These are phyloP conservation scores for Cerceris rybyensis DNA, from an alignment of 2,888 invertebrate genomes.

Conservation along the genomic window DNA sequence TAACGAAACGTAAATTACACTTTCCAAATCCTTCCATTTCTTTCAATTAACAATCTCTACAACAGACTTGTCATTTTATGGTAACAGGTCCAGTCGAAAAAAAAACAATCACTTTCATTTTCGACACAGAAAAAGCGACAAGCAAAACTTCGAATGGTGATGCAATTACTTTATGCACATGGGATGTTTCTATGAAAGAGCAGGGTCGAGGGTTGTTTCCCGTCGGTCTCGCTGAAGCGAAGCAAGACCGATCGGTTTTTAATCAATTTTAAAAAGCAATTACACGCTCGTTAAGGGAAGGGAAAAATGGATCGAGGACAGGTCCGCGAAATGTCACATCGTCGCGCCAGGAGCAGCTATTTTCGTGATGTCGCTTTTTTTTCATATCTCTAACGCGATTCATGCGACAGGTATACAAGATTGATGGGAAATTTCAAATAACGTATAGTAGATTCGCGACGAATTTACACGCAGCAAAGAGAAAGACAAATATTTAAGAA, in stretches of 20 bases:
- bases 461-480: background rate
- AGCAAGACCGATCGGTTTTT: conserved; percentile 70
- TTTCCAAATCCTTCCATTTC: no score
- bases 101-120: background rate
- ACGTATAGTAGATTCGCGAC: background rate
- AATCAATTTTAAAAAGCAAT: conserved; percentile 76
- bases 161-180: conserved; percentile 3
- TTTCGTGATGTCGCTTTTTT: conserved; percentile 10
- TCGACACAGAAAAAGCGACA: background rate
- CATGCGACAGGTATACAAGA: conserved; percentile 24
- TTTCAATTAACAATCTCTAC: no score
- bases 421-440: conserved; percentile 19
- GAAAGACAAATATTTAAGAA: background rate
- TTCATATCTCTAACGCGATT: background rate
- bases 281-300: conserved; percentile 70
- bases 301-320: conserved; percentile 55
- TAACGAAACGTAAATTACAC: no score
- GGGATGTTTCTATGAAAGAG: conserved; percentile 31
- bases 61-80: background rate
- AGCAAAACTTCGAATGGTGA: conserved; percentile 4
- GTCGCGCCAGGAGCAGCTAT: conserved; percentile 8
- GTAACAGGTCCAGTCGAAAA: background rate
- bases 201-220: conserved; percentile 34
- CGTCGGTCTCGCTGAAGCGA: conserved; percentile 31
- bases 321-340: conserved; percentile 27